Base-by-base conservation (phyloP, 2,113 vertebrate species). In the Siphamia tubifer region DNA sequence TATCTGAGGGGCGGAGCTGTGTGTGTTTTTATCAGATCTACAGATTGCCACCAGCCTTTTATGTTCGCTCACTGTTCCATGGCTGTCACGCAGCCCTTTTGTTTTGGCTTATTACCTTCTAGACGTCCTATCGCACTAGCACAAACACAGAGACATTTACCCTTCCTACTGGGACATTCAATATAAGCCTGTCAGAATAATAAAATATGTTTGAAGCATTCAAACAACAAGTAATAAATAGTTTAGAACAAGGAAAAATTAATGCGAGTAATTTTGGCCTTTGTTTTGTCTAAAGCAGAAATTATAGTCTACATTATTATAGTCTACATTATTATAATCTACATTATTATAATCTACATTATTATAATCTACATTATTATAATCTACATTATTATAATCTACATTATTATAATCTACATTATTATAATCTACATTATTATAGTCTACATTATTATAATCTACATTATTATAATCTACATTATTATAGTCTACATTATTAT, bases 1-100 rank as follows among this genome's bases (percentile, higher is more conserved):
- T 79, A 79, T 85, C 55, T 81, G 60, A 86, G 56, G 38, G 74
- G 81, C 47, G 83, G 78, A 71, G 77, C 63, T 25, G 65, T 19
- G 56, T 40, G 68, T 72, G n/a, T n/a, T n/a, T 85, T 83, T 87
- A 87, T 87, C 84, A 68, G 71, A 74, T 55, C 52, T 47, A 36
- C 86, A 56, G 79, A 86, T 86, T 84, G 80, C 79, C 83, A 79
- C 76, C 64, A 83, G 81, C 82, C 85, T 87, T 89, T 89, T 76
- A 76, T 87, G 85, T 89, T 76, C 74, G 74, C 75, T 82, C 58
- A 1, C 77, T 45, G 67, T 73, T 75, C 72, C 51, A 8, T 16
- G 53, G 71, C 84, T 83, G 84, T 86, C 84, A 80, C 48, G 6
- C 49, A 67, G 72, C 49, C 66, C 79, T 82, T n/a, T 84, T 83